Percentiles rank a stretch among this genome's conserved stretches.
Conservation (phyloP, 2,888 invertebrate species). For the Agrilus biguttatus region DNA sequence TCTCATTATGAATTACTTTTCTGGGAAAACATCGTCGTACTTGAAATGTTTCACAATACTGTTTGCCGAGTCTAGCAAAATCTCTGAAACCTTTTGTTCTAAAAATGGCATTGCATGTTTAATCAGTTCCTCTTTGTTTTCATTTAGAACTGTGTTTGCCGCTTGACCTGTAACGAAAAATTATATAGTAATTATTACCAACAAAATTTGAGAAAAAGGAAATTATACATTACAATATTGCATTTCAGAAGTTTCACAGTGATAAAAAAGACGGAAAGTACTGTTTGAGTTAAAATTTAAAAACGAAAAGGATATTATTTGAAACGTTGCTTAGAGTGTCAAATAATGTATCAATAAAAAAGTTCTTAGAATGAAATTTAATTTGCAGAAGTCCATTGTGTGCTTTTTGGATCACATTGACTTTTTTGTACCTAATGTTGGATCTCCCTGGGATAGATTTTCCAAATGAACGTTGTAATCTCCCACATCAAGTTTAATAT, state of each 20-base stretch:
- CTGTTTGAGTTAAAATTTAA: background rate
- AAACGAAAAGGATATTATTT: too few relatives aligned
- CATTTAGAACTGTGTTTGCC: conserved; percentile 44
- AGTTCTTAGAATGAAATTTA: too few relatives aligned
- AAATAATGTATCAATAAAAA: too few relatives aligned
- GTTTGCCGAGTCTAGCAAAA: conserved; percentile 39
- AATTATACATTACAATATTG: too few relatives aligned
- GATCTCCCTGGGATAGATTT: conserved; percentile 46
- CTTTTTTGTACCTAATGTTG: conserved; percentile 41
- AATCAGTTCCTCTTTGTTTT: conserved; percentile 43
- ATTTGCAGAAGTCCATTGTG: too few relatives aligned
- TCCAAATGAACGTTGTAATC: conserved; percentile 41
- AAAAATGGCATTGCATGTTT: conserved; percentile 40
- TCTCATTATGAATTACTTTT: conserved; percentile 1
- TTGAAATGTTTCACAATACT: conserved; percentile 39
- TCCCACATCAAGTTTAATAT: conserved; percentile 27
- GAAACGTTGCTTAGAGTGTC: too few relatives aligned
- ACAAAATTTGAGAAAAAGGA: too few relatives aligned
- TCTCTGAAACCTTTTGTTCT: conserved; percentile 36
- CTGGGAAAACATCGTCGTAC: conserved; percentile 41
- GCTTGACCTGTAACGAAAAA: conserved; percentile 30
- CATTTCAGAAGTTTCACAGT: too few relatives aligned
- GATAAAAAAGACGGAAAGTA: background rate
- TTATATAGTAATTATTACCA: too few relatives aligned
- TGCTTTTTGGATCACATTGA: background rate